phyloP scores from a whole-genome alignment of 2,888 invertebrate genomes.

The Acheta domesticus region DNA sequence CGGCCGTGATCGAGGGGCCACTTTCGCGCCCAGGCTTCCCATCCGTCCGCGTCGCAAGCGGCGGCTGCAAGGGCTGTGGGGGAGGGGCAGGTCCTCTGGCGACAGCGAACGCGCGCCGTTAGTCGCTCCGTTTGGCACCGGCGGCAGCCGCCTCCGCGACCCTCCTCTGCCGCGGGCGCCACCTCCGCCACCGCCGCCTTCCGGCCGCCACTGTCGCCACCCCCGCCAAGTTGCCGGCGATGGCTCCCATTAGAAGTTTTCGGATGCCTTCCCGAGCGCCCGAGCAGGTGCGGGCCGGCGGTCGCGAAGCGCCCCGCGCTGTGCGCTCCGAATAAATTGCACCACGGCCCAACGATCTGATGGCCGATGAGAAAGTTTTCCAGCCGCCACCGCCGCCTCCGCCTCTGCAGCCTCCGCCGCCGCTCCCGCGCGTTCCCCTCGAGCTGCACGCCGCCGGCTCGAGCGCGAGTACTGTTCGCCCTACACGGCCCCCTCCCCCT shows the following conservation, averaged over 20 bases:
- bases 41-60: too few relatives aligned
- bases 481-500: neutral
- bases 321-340: neutral
- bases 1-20: too few relatives aligned
- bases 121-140: too few relatives aligned
- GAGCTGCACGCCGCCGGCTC: too few relatives aligned
- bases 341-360: neutral
- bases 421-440: too few relatives aligned
- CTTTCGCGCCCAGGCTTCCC: too few relatives aligned
- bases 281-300: neutral
- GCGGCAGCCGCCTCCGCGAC: too few relatives aligned
- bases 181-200: neutral
- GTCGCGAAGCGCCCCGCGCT: neutral
- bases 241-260: neutral
- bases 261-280: neutral
- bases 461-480: too few relatives aligned
- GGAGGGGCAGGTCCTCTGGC: neutral
- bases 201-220: neutral
- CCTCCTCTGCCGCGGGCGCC: neutral
- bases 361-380: conserved; percentile 18
- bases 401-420: too few relatives aligned
- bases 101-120: neutral
- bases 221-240: neutral
- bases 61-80: too few relatives aligned
- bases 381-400: neutral